phyloP scores from a whole-genome alignment of 2,888 invertebrate species.

The Sphaerophoria rueppellii region DNA sequence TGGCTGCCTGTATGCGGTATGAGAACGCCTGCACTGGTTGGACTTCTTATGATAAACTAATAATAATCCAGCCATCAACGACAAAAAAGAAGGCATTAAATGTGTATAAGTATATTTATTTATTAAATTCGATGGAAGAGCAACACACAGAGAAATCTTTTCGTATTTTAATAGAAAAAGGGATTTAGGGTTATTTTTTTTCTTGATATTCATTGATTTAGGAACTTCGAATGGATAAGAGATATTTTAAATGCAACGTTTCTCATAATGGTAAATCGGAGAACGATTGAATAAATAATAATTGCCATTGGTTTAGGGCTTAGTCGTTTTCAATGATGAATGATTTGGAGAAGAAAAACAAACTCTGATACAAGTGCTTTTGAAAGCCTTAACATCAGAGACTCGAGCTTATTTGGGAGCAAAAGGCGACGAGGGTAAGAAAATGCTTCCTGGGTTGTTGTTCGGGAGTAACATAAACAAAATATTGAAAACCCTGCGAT shows the following conservation, averaged over 20 bases:
- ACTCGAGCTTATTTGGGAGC: too few species aligned
- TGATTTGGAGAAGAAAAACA: too few species aligned
- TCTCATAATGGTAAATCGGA: background rate
- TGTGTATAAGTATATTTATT: slow-evolving; percentile 20
- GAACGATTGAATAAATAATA: background rate
- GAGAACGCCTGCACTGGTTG: slow-evolving; percentile 47
- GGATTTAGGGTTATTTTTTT: background rate
- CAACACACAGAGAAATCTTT: background rate
- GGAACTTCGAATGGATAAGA: too few species aligned
- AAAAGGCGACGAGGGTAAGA: too few species aligned
- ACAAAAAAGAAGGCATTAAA: slow-evolving; percentile 11
- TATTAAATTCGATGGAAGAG: background rate
- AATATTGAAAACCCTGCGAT: too few species aligned
- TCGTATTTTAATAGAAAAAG: slow-evolving; percentile 15
- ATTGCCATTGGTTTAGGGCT: background rate
- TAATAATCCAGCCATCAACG: slow-evolving; percentile 54
- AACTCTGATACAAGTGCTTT: too few species aligned
- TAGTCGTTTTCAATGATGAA: too few species aligned
- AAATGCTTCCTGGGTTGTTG: too few species aligned
- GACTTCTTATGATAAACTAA: slow-evolving; percentile 62
- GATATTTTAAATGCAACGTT: background rate
- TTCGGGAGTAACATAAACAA: too few species aligned
- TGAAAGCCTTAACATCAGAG: too few species aligned
- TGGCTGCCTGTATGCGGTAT: background rate
- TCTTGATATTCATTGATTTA: background rate